phyloP scores from a whole-genome alignment of 2,888 invertebrate species.

The Diabrotica balteata region DNA sequence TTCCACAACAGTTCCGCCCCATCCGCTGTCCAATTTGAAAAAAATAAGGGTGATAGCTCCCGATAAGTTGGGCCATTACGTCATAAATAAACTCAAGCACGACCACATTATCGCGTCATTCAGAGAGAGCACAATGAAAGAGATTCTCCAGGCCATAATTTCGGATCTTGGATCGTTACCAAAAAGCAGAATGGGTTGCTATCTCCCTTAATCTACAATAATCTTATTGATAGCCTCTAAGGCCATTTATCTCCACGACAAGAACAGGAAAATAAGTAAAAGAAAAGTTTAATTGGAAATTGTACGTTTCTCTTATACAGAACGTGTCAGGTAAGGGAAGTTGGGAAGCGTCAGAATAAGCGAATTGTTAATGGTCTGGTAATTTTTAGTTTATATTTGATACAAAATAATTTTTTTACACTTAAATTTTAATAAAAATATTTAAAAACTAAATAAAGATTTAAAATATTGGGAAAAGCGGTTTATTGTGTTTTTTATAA shows the following conservation, averaged over 20 bases:
- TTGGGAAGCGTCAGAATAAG: background rate
- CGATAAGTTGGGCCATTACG: slow-evolving; percentile 22
- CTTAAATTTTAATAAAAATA: too few relatives aligned
- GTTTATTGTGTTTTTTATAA: too few relatives aligned
- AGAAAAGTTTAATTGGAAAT: slow-evolving; percentile 11
- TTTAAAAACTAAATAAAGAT: too few relatives aligned
- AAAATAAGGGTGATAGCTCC: slow-evolving; percentile 4
- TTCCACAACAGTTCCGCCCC: background rate
- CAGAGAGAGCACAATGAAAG: slow-evolving; percentile 17
- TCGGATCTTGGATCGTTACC: slow-evolving; percentile 24
- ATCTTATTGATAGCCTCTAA: slow-evolving; percentile 13
- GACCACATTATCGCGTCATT: slow-evolving; percentile 20
- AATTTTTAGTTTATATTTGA: too few relatives aligned
- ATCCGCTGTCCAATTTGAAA: slow-evolving; percentile 1
- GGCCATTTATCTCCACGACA: slow-evolving; percentile 6
- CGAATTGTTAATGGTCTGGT: background rate
- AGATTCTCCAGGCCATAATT: slow-evolving; percentile 19
- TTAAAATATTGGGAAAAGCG: too few relatives aligned
- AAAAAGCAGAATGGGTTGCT: slow-evolving; percentile 17
- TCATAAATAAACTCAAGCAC: slow-evolving; percentile 24
- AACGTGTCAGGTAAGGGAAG: slow-evolving; percentile 1
- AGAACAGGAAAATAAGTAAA: slow-evolving; percentile 6
- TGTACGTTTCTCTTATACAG: slow-evolving; percentile 5
- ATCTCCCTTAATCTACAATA: slow-evolving; percentile 22
- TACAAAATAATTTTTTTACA: too few relatives aligned